Evolutionary conservation across 2,113 vertebrate genomes (phyloP), one percentile per base, ranked within the genome.

Genomic region (Crocuta crocuta): DNA sequence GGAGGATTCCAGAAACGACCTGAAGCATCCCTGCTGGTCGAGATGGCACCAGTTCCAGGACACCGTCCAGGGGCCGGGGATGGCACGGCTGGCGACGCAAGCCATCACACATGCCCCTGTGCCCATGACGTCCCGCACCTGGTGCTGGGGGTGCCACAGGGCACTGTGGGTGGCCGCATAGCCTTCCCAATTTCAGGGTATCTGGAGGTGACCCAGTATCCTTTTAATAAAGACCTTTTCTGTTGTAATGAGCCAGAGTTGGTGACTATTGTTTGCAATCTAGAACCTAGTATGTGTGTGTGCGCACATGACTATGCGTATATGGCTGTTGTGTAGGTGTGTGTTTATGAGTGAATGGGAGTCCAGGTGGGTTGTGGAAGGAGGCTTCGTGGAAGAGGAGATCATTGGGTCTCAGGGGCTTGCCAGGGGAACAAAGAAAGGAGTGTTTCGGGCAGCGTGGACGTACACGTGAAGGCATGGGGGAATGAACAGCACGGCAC

Each of bases 211-310:
- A 79, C 12, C 26, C 88, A 86, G 33, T 58, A 39, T 58, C 31
- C 24, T 96, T 79, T 73, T 26, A 92, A 71, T 53, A 43, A 73
- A 80, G 74, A 33, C 21, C n/a, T 65, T 87, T 87, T 33, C 82
- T 71, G 33, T 71, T 86, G 86, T 63, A 86, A 73, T 92, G 63
- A 71, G 65, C 43, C 50, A 79, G 73, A 76, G 33, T 61, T 82
- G 58, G 74, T 87, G 73, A 90, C 58, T 70, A 15, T 23, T 53
- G n/a, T 82, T 91, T 61, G 50, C 43, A 83, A 45, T 33, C 82
- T 71, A 63, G 61, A 95, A 45, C 13, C 15, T 45, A 31, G 16
- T 26, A 19, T 50, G 24, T 7, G 24, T 66, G 24, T 2, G 8
- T 21, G 23, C 23, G 31, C 53, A 2, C 4, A 5, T 1, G 3